Evolutionary conservation across 2,888 invertebrate genomes (phyloP), one percentile per base, ranked within the genome.

Genomic region (Melanostoma mellinum): DNA sequence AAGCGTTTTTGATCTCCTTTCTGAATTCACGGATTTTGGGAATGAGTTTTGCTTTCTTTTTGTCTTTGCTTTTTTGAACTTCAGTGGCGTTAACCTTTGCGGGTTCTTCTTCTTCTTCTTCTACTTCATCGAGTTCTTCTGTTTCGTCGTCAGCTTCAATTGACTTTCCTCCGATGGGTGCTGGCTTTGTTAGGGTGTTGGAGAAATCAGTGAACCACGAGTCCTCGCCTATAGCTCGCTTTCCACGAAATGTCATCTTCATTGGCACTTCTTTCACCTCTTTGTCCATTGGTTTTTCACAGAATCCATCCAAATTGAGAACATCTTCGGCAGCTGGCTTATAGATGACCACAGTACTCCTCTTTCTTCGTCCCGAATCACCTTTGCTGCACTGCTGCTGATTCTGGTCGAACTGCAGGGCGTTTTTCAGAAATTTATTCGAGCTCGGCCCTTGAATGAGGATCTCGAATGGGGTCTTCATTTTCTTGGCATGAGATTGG

Each of bases 391-490:
- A 76, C 4, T 84, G 80, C 38, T 86, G 82, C 3, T 52, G 55
- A 48, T 88, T 88, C 82, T 90, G 88, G n/a, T 90, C 90, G 46
- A 89, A 90, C 65, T 88, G 87, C 2, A 87, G 73, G 9, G 91
- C 91, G 60, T 88, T 90, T n/a, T 88, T 89, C 1, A 91, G 87
- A 61, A 91, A 90, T 2, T 88, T 86, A 85, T 89, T 91, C 4
- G 78, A 86, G 65, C 87, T 90, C 0, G 91, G 90, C 36, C 91
- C 91, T 73, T 91, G 91, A 52, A 91, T 90, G 6, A 91, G 86
- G 2, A 91, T 87, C 61, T 91, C 89, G 71, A 89, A 91, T 4
- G 91, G 90, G 2, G 88, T 74, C 4, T 88, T 87, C 32, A 89
- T 46, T 4, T 87, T 86, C 33, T 87, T 87, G 0, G 91, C 91